Evolutionary conservation across 2,113 vertebrate species (phyloP), one percentile per base, ranked within the genome.

Genomic region (Tetrao urogallus): DNA sequence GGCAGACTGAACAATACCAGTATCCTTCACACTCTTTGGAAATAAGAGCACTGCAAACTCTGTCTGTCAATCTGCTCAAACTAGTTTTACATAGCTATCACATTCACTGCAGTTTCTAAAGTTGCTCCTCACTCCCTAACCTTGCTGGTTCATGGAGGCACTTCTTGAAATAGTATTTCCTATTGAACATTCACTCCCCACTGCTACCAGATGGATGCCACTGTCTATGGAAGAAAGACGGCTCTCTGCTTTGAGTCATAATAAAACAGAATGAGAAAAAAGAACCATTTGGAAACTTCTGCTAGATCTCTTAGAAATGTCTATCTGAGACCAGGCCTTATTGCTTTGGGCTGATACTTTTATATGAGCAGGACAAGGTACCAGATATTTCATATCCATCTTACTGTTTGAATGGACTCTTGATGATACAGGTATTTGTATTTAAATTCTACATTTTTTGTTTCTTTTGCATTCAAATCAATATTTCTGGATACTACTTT

Each of bases 261-360:
- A 64, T 93, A 88, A 88, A 94, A 65, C 43, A 73, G 38, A 78
- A 60, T 86, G 52, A 88, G 42, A 34, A 75, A 43, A 57, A 94
- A 85, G 48, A 76, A 43, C 6, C 17, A 24, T n/a, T 79, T 81
- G 83, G 65, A 90, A 95, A 64, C 15, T 81, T 90, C 38, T 86
- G 34, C 28, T 78, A 21, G 20, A 56, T 90, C 34, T 80, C 56
- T 34, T 74, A 20, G 8, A 32, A 70, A 56, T 13, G 43, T 77
- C 42, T 86, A 16, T 76, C 52, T 77, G 64, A 83, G 34, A 13
- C 6, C 24, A 56, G 24, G 24, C 12, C 58, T 76, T 91, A 73
- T 80, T 86, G 34, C 50, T n/a, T 13, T 60, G 80, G 67, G 17
- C 25, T 85, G n/a, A n/a, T 85, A 43, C 22, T 73, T 87, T 28